Conservation (phyloP, 2,888 invertebrate species). For the Calliopum simillimum region DNA sequence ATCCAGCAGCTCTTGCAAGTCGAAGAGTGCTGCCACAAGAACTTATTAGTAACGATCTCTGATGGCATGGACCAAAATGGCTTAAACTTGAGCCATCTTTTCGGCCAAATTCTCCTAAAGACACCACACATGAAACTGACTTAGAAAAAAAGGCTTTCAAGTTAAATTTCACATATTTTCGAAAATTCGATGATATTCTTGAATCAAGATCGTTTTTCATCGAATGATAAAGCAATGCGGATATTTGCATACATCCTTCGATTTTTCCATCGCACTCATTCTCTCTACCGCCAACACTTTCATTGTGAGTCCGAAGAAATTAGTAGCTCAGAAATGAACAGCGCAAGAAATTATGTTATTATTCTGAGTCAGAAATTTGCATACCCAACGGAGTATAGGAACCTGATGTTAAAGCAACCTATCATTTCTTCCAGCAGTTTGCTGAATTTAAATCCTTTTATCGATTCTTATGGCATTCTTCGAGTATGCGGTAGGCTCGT, state of each 20-base stretch:
- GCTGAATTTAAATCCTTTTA: conserved; percentile 31
- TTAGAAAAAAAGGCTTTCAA: not conserved
- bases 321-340: not conserved
- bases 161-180: not conserved
- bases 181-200: not conserved
- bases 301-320: not conserved
- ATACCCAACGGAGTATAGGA: conserved; percentile 32
- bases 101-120: not conserved
- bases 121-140: not conserved
- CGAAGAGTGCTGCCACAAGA: not conserved
- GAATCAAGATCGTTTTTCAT: conserved; percentile 27
- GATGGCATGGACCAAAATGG: not conserved
- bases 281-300: not conserved
- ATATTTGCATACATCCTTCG: conserved; percentile 21
- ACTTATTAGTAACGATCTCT: not conserved
- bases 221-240: conserved; percentile 17
- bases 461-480: conserved; percentile 29
- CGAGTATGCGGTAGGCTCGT: conserved; percentile 31
- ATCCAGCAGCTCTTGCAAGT: not conserved
- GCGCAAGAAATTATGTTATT: not conserved
- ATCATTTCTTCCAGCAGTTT: conserved; percentile 19
- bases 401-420: conserved; percentile 12
- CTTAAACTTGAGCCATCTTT: not conserved
- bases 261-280: conserved; percentile 27
- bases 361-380: not conserved